These are phyloP conservation scores for Gambelia wislizenii DNA, from an alignment of 2,797 vertebrate species.

Conservation along the genomic window DNA sequence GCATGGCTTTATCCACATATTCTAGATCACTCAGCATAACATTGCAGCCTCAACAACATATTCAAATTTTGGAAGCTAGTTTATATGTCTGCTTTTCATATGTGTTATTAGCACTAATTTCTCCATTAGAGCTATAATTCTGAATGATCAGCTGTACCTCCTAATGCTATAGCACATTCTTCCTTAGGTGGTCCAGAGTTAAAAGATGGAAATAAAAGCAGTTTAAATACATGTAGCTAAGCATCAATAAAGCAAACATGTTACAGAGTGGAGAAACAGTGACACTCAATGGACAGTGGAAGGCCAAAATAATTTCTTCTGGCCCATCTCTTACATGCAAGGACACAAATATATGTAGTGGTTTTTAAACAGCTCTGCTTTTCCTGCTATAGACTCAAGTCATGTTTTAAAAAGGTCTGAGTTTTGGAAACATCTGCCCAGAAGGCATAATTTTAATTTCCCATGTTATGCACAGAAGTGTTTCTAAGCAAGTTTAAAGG, in stretches of 20 bases:
- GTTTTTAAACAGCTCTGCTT: background rate
- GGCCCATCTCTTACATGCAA: background rate
- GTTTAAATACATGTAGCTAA: rapidly evolving
- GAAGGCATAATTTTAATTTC: background rate
- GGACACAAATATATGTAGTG: background rate
- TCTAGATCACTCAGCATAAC: background rate
- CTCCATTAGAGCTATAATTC: background rate
- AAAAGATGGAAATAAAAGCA: background rate
- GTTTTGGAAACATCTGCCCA: background rate
- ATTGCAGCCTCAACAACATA: background rate
- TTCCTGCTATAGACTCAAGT: background rate
- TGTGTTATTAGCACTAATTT: background rate
- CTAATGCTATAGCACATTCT: background rate
- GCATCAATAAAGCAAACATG: background rate
- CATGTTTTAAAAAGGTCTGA: background rate
- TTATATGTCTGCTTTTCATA: background rate
- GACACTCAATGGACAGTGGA: constrained; percentile 73
- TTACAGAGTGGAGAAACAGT: constrained; percentile 60
- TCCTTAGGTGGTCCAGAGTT: no score
- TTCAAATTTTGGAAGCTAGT: background rate
- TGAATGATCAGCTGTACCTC: background rate
- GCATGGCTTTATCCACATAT: background rate
- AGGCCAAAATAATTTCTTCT: rapidly evolving
- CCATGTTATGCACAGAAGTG: background rate
- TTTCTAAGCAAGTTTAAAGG: background rate